These are phyloP conservation scores for Callosobruchus maculatus DNA, from an alignment of 2,888 invertebrate genomes.

Conservation along the genomic window DNA sequence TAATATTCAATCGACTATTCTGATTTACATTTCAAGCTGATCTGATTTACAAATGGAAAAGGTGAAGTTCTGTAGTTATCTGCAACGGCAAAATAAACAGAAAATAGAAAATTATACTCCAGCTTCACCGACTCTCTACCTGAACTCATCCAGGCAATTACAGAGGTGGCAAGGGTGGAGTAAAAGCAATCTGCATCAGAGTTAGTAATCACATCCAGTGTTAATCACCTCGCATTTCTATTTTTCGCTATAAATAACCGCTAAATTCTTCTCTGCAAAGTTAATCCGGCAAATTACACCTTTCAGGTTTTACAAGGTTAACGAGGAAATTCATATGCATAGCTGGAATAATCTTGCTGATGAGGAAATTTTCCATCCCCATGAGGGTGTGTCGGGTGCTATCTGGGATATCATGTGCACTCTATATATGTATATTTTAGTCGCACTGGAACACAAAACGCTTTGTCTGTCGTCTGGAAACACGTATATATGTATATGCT, in stretches of 20 bases:
- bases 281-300: not conserved
- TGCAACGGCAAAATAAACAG: not conserved
- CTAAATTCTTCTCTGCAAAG: not conserved
- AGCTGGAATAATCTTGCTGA: not conserved
- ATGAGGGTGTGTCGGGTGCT: not conserved
- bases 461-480: not conserved
- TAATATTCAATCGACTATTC: too few species aligned
- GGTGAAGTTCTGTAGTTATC: too few species aligned
- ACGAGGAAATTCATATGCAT: not conserved
- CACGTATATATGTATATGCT: not conserved
- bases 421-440: not conserved
- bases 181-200: not conserved
- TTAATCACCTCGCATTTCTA: not conserved
- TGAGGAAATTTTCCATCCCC: not conserved
- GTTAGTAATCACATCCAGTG: not conserved
- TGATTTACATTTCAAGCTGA: too few species aligned
- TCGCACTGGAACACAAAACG: not conserved
- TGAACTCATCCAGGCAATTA: not conserved
- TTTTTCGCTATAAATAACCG: not conserved
- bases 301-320: not conserved
- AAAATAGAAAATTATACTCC: not conserved
- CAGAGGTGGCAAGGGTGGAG: not conserved
- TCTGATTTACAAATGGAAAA: too few species aligned
- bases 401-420: not conserved
- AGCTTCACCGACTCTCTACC: not conserved